Conservation (phyloP, 2,888 invertebrate genomes). For the Coleophora flavipennella region DNA sequence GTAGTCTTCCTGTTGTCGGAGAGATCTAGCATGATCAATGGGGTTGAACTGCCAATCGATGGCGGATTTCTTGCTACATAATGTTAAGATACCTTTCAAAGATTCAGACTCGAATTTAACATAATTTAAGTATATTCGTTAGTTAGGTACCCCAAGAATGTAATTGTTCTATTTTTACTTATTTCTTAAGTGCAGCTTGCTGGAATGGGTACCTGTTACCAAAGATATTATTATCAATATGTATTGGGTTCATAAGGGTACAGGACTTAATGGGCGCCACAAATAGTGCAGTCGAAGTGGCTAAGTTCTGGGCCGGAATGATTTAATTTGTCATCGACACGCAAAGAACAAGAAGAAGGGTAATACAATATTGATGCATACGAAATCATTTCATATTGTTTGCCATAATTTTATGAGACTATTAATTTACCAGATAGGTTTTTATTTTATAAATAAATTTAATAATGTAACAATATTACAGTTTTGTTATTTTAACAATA, state of each 20-base stretch:
- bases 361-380: neutral
- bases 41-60: slow-evolving; percentile 83
- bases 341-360: neutral
- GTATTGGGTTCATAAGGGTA: neutral
- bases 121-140: no score
- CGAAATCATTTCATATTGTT: neutral
- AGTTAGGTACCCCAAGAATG: no score
- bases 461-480: no score
- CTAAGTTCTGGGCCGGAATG: no score
- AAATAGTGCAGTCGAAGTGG: no score
- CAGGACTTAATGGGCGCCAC: no score
- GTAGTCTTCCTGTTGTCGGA: slow-evolving; percentile 84
- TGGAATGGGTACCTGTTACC: no score
- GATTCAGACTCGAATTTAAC: slow-evolving; percentile 1
- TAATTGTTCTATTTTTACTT: neutral
- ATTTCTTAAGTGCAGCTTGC: neutral
- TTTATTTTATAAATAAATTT: no score
- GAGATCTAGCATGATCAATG: slow-evolving; percentile 86
- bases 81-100: slow-evolving; percentile 11
- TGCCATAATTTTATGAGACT: slow-evolving; percentile 23
- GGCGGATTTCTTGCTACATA: slow-evolving; percentile 80
- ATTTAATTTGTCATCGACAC: no score
- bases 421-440: no score
- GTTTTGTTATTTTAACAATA: no score
- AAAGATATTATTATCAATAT: no score